These are phyloP conservation scores for Drosophila sproati DNA, from an alignment of 1,140 invertebrate species.

Conservation along the genomic window DNA sequence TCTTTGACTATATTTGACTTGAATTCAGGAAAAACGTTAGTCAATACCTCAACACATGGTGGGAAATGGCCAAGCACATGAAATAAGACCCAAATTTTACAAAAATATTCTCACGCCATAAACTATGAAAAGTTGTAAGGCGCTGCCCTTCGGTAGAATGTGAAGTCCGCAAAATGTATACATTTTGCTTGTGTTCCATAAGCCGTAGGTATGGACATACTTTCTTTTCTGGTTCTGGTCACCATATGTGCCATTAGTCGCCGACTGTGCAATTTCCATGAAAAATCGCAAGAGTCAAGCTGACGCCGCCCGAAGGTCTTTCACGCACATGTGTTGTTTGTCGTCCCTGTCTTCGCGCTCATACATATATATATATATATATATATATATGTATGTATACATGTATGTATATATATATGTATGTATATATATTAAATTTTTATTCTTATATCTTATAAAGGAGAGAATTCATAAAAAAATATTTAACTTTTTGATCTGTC, in stretches of 20 bases:
- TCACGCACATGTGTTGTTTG: slow-evolving; percentile 40
- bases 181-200: slow-evolving; percentile 40
- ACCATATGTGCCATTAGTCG: slow-evolving; percentile 65
- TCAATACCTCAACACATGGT: slow-evolving; percentile 24
- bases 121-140: slow-evolving; percentile 5
- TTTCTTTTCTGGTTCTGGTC: slow-evolving; percentile 60
- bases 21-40: not conserved
- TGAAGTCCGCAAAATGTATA: slow-evolving; percentile 55
- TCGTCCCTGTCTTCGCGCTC: not conserved
- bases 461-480: too few species aligned
- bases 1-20: not conserved
- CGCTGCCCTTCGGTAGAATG: slow-evolving; percentile 13
- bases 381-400: not conserved
- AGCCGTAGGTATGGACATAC: slow-evolving; percentile 24
- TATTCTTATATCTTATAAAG: too few species aligned
- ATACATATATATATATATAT: not conserved
- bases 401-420: slow-evolving; percentile 5
- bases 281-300: slow-evolving; percentile 74
- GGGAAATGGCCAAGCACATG: not conserved
- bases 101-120: slow-evolving; percentile 54
- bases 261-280: slow-evolving; percentile 69
- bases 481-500: too few species aligned
- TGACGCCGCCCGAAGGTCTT: slow-evolving; percentile 66
- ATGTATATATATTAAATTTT: slow-evolving; percentile 2
- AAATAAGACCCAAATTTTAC: slow-evolving; percentile 37